Conservation (phyloP, 1,140 invertebrate genomes). For the Wasmannia auropunctata region DNA sequence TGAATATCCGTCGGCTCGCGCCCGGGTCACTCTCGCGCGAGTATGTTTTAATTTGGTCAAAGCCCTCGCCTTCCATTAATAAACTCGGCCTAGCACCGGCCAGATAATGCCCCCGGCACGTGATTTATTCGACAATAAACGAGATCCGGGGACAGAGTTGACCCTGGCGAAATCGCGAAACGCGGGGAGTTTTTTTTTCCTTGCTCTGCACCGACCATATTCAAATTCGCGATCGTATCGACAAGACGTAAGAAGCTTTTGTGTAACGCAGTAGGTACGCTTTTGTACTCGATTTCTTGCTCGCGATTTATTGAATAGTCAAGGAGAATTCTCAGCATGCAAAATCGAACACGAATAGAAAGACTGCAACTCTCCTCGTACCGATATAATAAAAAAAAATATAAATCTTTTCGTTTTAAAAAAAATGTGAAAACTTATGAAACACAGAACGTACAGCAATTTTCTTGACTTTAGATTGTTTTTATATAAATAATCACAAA, state of each 20-base stretch:
- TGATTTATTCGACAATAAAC: constrained; percentile 58
- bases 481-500: not conserved
- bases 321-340: not conserved
- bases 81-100: constrained; percentile 9
- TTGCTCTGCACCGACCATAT: not conserved
- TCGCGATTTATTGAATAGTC: constrained; percentile 5
- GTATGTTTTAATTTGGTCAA: constrained; percentile 68
- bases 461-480: not conserved
- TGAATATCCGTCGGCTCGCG: constrained; percentile 62
- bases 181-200: not conserved
- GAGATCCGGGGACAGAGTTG: constrained; percentile 1
- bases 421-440: not conserved
- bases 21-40: constrained; percentile 24
- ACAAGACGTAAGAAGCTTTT: not conserved
- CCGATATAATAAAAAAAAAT: not conserved
- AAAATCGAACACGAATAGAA: not conserved
- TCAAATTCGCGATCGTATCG: not conserved
- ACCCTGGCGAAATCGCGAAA: not conserved
- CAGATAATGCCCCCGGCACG: constrained; percentile 25
- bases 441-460: not conserved
- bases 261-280: not conserved
- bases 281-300: not conserved
- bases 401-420: not conserved
- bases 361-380: not conserved
- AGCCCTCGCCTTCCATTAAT: constrained; percentile 51